A percentile compares a stretch with the other conserved stretches of the same genome.
These are phyloP conservation scores for Saturnia pavonia DNA, from an alignment of 2,888 invertebrate species.

Conservation along the genomic window DNA sequence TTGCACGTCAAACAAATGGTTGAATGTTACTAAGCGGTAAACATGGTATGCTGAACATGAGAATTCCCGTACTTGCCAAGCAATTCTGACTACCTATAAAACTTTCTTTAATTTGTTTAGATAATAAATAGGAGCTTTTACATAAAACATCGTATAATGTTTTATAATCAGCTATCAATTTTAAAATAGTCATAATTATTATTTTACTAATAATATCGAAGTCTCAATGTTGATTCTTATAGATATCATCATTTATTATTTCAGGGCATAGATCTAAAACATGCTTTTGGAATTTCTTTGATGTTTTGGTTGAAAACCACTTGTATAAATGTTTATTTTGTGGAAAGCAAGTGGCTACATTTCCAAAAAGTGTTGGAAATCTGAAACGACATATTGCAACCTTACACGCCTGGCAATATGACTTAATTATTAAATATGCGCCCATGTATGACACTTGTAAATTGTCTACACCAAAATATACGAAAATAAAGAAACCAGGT, in stretches of 20 bases:
- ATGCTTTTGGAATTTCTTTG: slow-evolving; percentile 22
- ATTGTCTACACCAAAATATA: neutral
- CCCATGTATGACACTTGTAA: slow-evolving; percentile 10
- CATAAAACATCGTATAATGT: too few species aligned
- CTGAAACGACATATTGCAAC: slow-evolving; percentile 18
- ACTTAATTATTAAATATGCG: slow-evolving; percentile 18
- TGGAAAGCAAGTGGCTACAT: neutral
- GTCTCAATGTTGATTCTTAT: neutral
- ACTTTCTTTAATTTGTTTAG: neutral
- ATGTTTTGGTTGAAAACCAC: neutral
- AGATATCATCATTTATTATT: neutral
- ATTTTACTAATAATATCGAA: neutral
- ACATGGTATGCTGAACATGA: neutral
- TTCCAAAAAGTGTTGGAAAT: slow-evolving; percentile 17
- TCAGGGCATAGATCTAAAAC: slow-evolving; percentile 16
- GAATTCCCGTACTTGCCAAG: neutral
- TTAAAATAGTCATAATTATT: neutral
- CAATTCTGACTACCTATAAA: neutral
- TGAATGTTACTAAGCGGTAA: too few species aligned
- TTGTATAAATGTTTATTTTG: slow-evolving; percentile 21
- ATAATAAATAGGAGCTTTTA: too few species aligned
- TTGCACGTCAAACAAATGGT: too few species aligned
- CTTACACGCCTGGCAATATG: slow-evolving; percentile 12
- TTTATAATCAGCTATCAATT: too few species aligned
- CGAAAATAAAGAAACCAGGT: neutral